Evolutionary conservation across 2,888 invertebrate genomes (phyloP).

Genomic region (Pyrgus malvae): DNA sequence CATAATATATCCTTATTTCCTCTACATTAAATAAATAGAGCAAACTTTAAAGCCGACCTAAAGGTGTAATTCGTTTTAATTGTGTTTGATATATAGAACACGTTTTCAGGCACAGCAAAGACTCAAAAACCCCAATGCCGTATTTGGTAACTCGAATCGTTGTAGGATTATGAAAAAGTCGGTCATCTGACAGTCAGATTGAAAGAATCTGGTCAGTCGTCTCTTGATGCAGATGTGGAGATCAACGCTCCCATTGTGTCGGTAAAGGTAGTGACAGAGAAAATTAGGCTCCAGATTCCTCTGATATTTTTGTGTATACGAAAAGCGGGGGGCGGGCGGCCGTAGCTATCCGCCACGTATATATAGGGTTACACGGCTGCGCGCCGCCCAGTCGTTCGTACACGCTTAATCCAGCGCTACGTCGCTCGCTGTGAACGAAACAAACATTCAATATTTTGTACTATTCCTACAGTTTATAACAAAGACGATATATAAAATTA

Average conservation of each 20-base stretch:
- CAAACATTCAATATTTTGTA: slow-evolving; percentile 10
- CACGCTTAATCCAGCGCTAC: slow-evolving; percentile 47
- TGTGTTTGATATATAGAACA: too few relatives aligned
- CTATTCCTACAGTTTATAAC: neutral
- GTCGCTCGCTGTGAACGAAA: slow-evolving; percentile 34
- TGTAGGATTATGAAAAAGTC: slow-evolving; percentile 43
- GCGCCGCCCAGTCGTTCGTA: slow-evolving; percentile 70
- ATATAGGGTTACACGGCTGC: slow-evolving; percentile 61
- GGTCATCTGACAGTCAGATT: slow-evolving; percentile 47
- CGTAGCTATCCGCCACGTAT: slow-evolving; percentile 55
- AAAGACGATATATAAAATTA: slow-evolving; percentile 2
- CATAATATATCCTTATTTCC: too few relatives aligned
- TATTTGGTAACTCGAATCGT: slow-evolving; percentile 39
- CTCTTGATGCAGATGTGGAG: slow-evolving; percentile 57
- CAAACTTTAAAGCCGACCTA: neutral
- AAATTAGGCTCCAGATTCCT: slow-evolving; percentile 77
- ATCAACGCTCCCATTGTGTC: slow-evolving; percentile 79
- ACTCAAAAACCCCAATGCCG: too few relatives aligned
- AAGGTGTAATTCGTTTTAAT: slow-evolving; percentile 5
- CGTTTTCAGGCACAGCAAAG: too few relatives aligned
- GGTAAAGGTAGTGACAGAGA: slow-evolving; percentile 71
- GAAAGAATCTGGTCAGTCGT: slow-evolving; percentile 66
- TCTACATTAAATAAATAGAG: too few relatives aligned
- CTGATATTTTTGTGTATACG: slow-evolving; percentile 72
- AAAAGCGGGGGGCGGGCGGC: slow-evolving; percentile 68